Evolutionary conservation across 2,113 vertebrate species (phyloP).

Genomic region (Trematomus loennbergii): DNA sequence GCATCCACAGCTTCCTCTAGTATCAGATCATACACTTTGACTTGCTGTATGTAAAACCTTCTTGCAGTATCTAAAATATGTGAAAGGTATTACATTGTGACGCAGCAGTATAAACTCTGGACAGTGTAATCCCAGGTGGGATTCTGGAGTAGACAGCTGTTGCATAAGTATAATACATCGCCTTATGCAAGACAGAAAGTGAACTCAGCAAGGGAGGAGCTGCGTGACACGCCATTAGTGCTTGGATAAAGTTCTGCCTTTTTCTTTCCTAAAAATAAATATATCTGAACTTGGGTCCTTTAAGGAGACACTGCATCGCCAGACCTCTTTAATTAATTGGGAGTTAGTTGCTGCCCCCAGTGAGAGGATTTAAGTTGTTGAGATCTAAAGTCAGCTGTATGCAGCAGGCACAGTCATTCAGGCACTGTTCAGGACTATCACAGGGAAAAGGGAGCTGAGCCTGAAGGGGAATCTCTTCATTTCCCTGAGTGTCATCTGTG

Average conservation of each 20-base stretch:
- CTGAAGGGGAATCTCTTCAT: neutral
- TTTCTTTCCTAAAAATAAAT: constrained; percentile 18
- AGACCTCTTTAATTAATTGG: neutral
- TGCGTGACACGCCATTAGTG: constrained; percentile 18
- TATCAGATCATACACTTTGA: neutral
- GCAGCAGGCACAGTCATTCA: neutral
- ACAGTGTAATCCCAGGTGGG: constrained; percentile 29
- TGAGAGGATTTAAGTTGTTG: neutral
- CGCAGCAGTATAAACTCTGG: constrained; percentile 51
- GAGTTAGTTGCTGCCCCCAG: neutral
- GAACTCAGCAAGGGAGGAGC: constrained; percentile 22
- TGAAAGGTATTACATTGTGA: constrained; percentile 42
- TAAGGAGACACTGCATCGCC: neutral
- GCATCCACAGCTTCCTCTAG: neutral
- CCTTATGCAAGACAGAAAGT: constrained; percentile 35
- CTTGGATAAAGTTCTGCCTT: constrained; percentile 24
- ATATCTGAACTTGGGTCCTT: neutral
- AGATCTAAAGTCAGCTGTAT: neutral
- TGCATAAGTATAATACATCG: constrained; percentile 55
- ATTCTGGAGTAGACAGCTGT: constrained; percentile 50
- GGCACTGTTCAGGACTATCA: neutral
- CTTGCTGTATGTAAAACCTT: neutral
- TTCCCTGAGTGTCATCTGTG: neutral
- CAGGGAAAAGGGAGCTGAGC: neutral
- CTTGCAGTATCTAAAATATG: constrained; percentile 19